Evolutionary conservation across 2,113 vertebrate species (phyloP).

Genomic region (Paratilapia polleni): DNA sequence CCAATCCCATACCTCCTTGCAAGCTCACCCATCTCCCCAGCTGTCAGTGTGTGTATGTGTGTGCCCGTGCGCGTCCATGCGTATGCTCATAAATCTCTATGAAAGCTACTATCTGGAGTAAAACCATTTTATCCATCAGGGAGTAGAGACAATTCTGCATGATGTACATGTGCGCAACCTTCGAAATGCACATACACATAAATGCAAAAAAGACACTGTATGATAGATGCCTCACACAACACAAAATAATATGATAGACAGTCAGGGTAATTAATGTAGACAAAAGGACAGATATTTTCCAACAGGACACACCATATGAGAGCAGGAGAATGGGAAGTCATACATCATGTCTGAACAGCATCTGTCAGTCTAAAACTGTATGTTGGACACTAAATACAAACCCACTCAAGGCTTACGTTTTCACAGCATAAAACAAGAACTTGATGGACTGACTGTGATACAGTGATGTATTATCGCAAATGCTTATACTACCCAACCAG

Average conservation of each 20-base stretch:
- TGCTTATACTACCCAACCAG: neutral
- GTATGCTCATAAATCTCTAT: conserved; percentile 58
- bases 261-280: conserved; percentile 48
- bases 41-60: conserved; percentile 41
- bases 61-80: conserved; percentile 7
- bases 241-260: conserved; percentile 18
- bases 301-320: conserved; percentile 18
- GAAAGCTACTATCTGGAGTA: conserved; percentile 61
- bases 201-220: neutral
- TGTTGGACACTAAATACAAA: neutral
- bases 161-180: conserved; percentile 24
- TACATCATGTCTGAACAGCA: conserved; percentile 44
- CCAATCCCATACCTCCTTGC: conserved; percentile 30
- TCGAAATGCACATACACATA: conserved; percentile 8
- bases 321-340: conserved; percentile 27
- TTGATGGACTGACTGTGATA: neutral
- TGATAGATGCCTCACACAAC: conserved; percentile 25
- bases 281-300: conserved; percentile 51
- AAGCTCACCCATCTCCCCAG: conserved; percentile 44
- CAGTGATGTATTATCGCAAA: neutral
- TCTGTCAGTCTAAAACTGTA: conserved; percentile 23
- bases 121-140: conserved; percentile 65
- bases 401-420: neutral
- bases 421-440: neutral
- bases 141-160: conserved; percentile 48